These are phyloP conservation scores for Mylabris phalerata DNA, from an alignment of 1,140 invertebrate genomes.

Conservation along the genomic window DNA sequence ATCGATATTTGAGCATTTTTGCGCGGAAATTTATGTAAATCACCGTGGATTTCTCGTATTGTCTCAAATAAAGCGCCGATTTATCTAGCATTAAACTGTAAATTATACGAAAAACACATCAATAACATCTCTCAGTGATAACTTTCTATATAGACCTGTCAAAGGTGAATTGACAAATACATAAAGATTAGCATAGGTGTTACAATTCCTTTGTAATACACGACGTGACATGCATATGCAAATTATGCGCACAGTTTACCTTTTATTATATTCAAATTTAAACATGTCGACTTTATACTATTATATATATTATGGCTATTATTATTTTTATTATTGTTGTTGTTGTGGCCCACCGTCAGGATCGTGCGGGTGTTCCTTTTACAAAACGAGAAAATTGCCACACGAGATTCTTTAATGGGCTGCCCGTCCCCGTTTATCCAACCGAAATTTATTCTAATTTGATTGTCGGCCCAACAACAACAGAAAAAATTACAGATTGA, in stretches of 20 bases:
- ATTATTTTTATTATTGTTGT: background rate
- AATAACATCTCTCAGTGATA: background rate
- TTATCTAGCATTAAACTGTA: background rate
- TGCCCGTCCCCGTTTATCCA: too few species aligned
- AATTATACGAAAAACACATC: background rate
- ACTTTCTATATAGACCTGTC: slow-evolving; percentile 10
- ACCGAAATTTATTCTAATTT: too few species aligned
- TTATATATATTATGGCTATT: too few species aligned
- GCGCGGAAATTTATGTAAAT: too few species aligned
- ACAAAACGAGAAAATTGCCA: background rate
- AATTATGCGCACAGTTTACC: slow-evolving; percentile 8
- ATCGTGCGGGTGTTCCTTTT: slow-evolving; percentile 12
- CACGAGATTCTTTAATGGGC: slow-evolving; percentile 6
- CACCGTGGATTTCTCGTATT: too few species aligned
- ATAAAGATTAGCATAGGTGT: slow-evolving; percentile 19
- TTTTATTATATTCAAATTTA: slow-evolving; percentile 23
- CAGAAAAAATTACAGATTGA: too few species aligned
- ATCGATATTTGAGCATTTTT: too few species aligned
- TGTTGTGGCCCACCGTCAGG: slow-evolving; percentile 2
- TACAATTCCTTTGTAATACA: slow-evolving; percentile 21
- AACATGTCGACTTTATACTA: too few species aligned
- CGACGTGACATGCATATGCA: slow-evolving; percentile 20
- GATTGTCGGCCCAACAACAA: too few species aligned
- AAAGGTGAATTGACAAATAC: slow-evolving; percentile 17
- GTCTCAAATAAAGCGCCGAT: too few species aligned